A percentile compares a stretch with the other conserved stretches of the same genome.
These are phyloP conservation scores for Cairina moschata DNA, from an alignment of 2,113 vertebrate species.

Conservation along the genomic window DNA sequence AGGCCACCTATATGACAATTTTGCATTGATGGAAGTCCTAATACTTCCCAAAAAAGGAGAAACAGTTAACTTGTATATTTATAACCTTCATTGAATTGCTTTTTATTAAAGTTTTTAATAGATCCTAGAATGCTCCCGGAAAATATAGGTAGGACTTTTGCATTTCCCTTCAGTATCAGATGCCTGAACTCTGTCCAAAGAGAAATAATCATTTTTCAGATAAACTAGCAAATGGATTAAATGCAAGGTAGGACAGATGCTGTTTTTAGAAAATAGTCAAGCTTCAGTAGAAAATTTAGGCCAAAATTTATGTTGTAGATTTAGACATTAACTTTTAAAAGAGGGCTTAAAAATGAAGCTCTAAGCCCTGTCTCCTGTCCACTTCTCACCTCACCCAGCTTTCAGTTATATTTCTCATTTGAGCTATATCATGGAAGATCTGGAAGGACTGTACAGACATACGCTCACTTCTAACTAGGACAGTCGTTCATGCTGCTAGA, in stretches of 20 bases:
- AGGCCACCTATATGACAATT: background rate
- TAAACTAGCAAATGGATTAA: background rate
- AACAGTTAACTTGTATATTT: background rate
- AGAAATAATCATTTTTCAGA: background rate
- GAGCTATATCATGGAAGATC: background rate
- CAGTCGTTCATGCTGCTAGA: constrained; percentile 38
- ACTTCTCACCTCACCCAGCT: background rate
- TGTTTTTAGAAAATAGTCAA: background rate
- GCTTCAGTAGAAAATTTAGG: background rate
- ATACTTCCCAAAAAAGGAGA: background rate
- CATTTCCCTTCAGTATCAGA: background rate
- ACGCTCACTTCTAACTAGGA: constrained; percentile 48
- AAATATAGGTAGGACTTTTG: background rate
- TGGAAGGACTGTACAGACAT: constrained; percentile 21
- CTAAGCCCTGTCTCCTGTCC: background rate
- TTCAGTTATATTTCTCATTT: background rate
- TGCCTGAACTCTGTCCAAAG: background rate
- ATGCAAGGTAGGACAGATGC: background rate
- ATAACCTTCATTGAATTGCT: background rate
- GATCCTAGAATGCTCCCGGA: background rate
- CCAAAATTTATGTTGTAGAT: background rate
- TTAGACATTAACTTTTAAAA: background rate
- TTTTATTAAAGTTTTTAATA: background rate
- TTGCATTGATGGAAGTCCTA: background rate
- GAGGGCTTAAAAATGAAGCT: background rate